phyloP scores from a whole-genome alignment of 2,888 invertebrate genomes.

The Erebia ligea region DNA sequence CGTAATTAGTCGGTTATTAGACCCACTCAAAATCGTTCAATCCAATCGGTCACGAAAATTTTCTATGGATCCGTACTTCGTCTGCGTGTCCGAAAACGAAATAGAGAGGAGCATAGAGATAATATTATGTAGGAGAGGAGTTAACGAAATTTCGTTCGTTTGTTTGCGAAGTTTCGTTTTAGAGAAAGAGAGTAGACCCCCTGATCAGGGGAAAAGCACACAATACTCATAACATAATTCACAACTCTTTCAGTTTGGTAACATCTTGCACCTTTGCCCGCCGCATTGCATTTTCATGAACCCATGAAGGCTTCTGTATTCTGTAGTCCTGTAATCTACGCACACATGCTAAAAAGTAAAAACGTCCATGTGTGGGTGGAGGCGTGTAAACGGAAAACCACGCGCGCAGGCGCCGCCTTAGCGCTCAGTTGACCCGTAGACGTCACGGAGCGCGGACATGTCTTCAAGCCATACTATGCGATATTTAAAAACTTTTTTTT shows the following conservation, averaged over 20 bases:
- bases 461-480: constrained; percentile 33
- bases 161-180: too few relatives aligned
- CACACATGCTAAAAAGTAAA: constrained; percentile 44
- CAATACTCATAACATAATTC: neutral
- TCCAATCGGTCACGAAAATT: too few relatives aligned
- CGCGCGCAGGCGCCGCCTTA: constrained; percentile 70
- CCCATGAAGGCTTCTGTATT: constrained; percentile 66
- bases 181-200: too few relatives aligned
- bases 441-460: constrained; percentile 58
- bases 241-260: too few relatives aligned
- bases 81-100: too few relatives aligned
- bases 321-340: constrained; percentile 33
- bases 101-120: too few relatives aligned
- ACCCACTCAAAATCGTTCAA: too few relatives aligned
- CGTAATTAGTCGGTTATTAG: too few relatives aligned
- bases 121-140: too few relatives aligned
- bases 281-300: constrained; percentile 72
- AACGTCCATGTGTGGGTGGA: constrained; percentile 56
- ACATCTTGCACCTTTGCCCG: constrained; percentile 52
- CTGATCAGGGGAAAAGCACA: neutral
- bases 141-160: too few relatives aligned
- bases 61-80: too few relatives aligned
- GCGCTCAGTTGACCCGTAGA: constrained; percentile 60
- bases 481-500: constrained; percentile 46
- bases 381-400: constrained; percentile 63